A percentile compares a stretch with the other conserved stretches of the same genome.
These are phyloP conservation scores for Macrophya alboannulata DNA, from an alignment of 2,888 invertebrate genomes.

Conservation along the genomic window DNA sequence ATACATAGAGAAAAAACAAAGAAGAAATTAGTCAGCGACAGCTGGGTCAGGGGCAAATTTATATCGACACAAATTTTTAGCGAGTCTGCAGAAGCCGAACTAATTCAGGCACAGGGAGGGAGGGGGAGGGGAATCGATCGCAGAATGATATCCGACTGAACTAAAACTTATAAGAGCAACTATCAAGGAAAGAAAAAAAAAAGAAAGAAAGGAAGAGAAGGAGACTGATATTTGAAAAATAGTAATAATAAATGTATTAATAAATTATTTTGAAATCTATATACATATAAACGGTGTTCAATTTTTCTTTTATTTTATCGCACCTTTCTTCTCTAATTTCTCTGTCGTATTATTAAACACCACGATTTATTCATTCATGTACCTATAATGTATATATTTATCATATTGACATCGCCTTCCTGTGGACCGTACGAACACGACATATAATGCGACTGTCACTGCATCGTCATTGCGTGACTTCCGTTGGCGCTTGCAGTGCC, in stretches of 20 bases:
- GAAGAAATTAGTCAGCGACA: neutral
- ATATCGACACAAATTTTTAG: neutral
- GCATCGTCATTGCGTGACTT: constrained; percentile 49
- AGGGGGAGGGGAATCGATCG: neutral
- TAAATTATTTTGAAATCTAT: neutral
- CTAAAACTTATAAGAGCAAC: neutral
- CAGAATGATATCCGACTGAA: neutral
- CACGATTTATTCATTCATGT: neutral
- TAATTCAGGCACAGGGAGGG: neutral
- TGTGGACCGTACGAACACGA: neutral
- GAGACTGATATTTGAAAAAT: neutral
- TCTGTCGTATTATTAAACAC: constrained; percentile 19
- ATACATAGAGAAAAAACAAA: no score
- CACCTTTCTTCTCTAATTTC: neutral
- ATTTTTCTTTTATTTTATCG: no score
- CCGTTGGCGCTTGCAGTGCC: constrained; percentile 1
- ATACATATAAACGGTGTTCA: neutral
- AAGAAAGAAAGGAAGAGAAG: neutral
- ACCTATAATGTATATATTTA: no score
- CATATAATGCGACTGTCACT: neutral
- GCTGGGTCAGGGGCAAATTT: constrained; percentile 11
- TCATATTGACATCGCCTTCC: constrained; percentile 51
- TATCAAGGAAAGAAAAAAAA: neutral
- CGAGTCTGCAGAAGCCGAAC: constrained; percentile 4
- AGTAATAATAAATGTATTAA: neutral